phyloP scores from a whole-genome alignment of 2,113 vertebrate genomes.

The Podiceps cristatus region DNA sequence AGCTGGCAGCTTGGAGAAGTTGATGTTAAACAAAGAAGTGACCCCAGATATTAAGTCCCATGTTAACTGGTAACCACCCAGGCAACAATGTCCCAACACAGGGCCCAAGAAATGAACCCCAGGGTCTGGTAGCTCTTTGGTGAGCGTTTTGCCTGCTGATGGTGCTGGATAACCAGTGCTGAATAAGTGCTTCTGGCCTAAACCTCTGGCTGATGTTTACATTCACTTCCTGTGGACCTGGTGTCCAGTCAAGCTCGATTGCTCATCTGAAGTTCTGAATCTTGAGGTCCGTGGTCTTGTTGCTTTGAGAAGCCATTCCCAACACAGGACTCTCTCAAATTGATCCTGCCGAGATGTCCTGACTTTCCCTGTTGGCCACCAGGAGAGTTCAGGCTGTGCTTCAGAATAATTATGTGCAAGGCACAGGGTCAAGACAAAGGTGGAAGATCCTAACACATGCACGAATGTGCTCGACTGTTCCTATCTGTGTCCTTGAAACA shows the following conservation, averaged over 20 bases:
- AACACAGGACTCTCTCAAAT: not conserved
- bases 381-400: not conserved
- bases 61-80: not conserved
- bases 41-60: not conserved
- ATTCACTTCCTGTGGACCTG: not conserved
- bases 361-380: not conserved
- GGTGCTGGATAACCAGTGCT: not conserved
- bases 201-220: not conserved
- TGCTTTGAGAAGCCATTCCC: not conserved
- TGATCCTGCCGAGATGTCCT: not conserved
- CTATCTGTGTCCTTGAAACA: not conserved
- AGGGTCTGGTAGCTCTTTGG: not conserved
- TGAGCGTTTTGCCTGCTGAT: not conserved
- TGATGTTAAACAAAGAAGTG: not conserved
- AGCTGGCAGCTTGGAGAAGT: not conserved
- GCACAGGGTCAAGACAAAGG: not conserved
- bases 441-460: not conserved
- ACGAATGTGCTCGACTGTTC: not conserved
- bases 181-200: not conserved
- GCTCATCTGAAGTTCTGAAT: not conserved
- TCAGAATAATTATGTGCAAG: not conserved
- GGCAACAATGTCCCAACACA: not conserved
- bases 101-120: not conserved
- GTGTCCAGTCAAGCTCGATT: not conserved
- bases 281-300: not conserved